Base-by-base conservation (phyloP, 2,888 invertebrate genomes). In the Scaptomyza caliginosa region DNA sequence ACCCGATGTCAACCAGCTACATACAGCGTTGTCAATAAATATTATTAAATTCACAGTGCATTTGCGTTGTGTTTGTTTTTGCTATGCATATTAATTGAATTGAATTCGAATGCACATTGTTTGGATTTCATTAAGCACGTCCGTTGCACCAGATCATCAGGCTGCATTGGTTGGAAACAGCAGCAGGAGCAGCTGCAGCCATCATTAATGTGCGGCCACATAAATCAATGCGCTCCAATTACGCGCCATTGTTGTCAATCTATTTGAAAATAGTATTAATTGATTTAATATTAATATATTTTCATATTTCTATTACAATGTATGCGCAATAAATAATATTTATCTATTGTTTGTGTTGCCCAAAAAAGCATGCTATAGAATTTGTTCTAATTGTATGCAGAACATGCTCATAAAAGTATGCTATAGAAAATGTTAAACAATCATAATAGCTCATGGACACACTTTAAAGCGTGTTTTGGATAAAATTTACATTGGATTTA, bases 1-100 rank as follows among this genome's bases (percentile, higher is more conserved):
- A 94, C 93, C 94, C 94, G 93, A 92, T 92, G 92, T 93, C 94
- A 94, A 94, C 94, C 94, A 94, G 93, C 94, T 94, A 93, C 90
- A 91, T 80, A 90, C 91, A 91, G 91, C 92, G 39, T 90, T 93
- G 63, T 92, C 92, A 63, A 54, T 46, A 92, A 60, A 56, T 46
- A 4, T 56, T 28, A 42, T 13, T 19, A n/a, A 11, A 16, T 23
- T 7, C n/a, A 43, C 17, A 26, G 3, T 5, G n/a, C 16, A 24
- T 11, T 17, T 38, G 34, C 16, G 13, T 32, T 2, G 51, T 13
- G 42, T 48, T 19, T 63, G 52, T 42, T 32, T 39, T 30, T 54
- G 51, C 64, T 57, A 67, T 66, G 43, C 54, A 63, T 45, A 70
- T 63, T 65, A 75, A 69, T 78, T 62, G 54, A 71, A 62, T 77